A percentile compares a stretch with the other conserved stretches of the same genome.
These are phyloP conservation scores for Stegana nigrithorax DNA, from an alignment of 2,888 invertebrate genomes.

Conservation along the genomic window DNA sequence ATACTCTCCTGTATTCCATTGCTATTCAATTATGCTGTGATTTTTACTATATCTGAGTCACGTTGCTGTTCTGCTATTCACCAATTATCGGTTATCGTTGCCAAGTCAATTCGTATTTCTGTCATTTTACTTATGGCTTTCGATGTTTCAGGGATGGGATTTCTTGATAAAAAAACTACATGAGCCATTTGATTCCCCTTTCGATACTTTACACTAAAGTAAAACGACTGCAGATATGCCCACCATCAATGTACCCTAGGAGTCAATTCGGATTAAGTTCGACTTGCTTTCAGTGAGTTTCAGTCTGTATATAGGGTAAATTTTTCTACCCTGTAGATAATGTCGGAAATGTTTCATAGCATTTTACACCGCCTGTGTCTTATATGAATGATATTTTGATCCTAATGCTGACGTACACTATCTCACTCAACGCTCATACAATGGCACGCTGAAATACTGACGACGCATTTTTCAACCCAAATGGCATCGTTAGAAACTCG, in stretches of 20 bases:
- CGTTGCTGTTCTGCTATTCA: too few relatives aligned
- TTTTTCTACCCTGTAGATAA: too few relatives aligned
- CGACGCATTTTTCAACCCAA: too few relatives aligned
- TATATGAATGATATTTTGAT: background rate
- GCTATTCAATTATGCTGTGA: background rate
- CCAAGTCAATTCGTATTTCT: background rate
- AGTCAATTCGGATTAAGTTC: slow-evolving; percentile 18
- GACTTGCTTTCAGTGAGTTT: slow-evolving; percentile 17
- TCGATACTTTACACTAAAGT: slow-evolving; percentile 29
- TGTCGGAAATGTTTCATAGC: background rate
- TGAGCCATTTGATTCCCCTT: slow-evolving; percentile 29
- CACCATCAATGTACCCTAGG: slow-evolving; percentile 28
- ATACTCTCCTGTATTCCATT: background rate
- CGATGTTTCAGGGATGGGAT: too few relatives aligned
- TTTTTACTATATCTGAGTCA: background rate
- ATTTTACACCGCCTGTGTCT: too few relatives aligned
- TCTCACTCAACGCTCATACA: slow-evolving; percentile 14
- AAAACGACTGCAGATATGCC: slow-evolving; percentile 26
- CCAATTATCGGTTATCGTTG: too few relatives aligned
- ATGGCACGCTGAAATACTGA: slow-evolving; percentile 12
- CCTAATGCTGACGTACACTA: slow-evolving; percentile 21
- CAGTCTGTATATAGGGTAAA: slow-evolving; percentile 24
- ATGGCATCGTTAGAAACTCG: slow-evolving; percentile 23
- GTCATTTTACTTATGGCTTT: background rate
- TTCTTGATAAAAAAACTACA: slow-evolving; percentile 25